Evolutionary conservation across 2,113 vertebrate species (phyloP).

Genomic region (Muntiacus reevesi): DNA sequence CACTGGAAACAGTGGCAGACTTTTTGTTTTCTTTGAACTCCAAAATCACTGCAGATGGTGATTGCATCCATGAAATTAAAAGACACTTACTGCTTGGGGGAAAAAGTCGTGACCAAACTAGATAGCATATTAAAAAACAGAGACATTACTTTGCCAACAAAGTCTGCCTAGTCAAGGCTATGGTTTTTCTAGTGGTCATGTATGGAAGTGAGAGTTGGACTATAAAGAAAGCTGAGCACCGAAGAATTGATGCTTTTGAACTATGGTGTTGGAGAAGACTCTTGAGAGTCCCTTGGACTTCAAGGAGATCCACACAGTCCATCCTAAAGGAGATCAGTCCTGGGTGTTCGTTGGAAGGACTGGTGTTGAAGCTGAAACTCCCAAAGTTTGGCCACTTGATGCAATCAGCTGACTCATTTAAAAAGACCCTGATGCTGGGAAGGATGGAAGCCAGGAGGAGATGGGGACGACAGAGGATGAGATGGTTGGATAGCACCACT

Average conservation of each 20-base stretch:
- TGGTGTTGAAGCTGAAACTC: background rate
- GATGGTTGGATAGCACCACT: background rate
- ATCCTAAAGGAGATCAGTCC: background rate
- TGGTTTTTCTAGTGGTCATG: background rate
- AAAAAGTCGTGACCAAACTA: background rate
- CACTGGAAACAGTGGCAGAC: background rate
- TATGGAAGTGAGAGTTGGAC: background rate
- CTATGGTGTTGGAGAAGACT: background rate
- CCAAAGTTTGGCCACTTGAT: background rate
- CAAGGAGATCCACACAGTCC: background rate
- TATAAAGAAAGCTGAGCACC: background rate
- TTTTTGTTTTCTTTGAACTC: background rate
- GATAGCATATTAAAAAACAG: background rate
- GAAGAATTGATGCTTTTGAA: background rate
- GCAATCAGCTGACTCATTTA: background rate
- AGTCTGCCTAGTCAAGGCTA: background rate
- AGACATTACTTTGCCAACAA: background rate
- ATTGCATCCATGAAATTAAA: background rate
- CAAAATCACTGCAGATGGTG: background rate
- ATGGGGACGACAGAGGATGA: background rate
- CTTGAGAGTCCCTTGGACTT: background rate
- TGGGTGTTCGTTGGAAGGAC: background rate
- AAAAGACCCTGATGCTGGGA: background rate
- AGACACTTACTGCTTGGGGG: background rate
- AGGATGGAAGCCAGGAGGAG: rapidly evolving